Conservation (phyloP, 53 echinoderm and acorn worm species). For the Zoroaster sp. region DNA sequence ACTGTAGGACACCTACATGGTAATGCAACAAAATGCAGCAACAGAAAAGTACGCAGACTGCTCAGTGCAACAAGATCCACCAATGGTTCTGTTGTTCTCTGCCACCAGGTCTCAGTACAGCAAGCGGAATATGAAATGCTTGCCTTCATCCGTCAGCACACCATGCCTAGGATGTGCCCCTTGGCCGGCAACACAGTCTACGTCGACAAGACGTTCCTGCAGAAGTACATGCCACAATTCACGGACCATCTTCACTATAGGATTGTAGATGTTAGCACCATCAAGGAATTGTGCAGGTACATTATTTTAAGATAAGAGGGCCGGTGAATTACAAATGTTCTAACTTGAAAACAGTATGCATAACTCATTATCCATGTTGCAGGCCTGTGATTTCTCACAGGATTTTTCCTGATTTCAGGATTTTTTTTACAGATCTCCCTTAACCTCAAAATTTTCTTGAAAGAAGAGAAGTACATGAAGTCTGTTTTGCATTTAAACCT, state of each 20-base stretch:
- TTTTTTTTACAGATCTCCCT: too few species aligned
- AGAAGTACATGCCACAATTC: conserved; percentile 92
- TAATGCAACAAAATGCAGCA: neutral
- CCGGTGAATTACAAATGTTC: too few species aligned
- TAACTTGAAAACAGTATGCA: too few species aligned
- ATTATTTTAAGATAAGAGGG: too few species aligned
- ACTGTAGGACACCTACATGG: neutral
- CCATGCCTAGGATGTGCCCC: conserved; percentile 71
- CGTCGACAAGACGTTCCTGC: conserved; percentile 83
- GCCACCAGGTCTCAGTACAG: conserved; percentile 54
- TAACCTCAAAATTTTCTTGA: too few species aligned
- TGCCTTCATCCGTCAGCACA: conserved; percentile 85
- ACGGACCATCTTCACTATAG: conserved; percentile 87
- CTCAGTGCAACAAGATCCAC: too few species aligned
- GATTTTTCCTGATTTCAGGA: too few species aligned
- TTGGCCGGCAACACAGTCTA: conserved; percentile 87
- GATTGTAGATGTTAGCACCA: conserved; percentile 93
- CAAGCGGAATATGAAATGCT: conserved; percentile 97
- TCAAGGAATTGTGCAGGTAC: conserved; percentile 99
- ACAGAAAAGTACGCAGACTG: too few species aligned
- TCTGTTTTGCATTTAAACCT: too few species aligned
- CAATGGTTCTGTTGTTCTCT: neutral
- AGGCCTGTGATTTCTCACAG: too few species aligned
- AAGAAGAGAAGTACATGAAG: too few species aligned
- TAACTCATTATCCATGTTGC: too few species aligned